phyloP scores from a whole-genome alignment of 2,113 vertebrate species.

The Aleadryas rufinucha region DNA sequence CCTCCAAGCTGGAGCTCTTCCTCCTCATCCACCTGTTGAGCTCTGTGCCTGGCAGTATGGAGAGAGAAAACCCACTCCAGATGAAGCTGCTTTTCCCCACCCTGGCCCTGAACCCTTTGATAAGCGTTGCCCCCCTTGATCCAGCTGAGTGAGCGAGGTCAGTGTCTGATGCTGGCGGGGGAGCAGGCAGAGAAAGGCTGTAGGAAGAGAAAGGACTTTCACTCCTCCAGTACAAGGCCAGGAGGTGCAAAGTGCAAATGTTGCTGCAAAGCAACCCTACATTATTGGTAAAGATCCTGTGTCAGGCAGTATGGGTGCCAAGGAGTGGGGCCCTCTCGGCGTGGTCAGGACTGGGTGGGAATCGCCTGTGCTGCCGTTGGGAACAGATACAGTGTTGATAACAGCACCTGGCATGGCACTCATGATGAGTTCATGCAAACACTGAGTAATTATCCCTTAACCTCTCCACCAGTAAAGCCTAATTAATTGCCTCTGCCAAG shows the following conservation, averaged over 20 bases:
- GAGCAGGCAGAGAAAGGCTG: neutral
- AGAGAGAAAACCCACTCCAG: neutral
- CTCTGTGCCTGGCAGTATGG: neutral
- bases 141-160: neutral
- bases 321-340: accelerated
- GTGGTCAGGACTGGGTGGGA: neutral
- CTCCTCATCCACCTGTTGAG: neutral
- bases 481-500: slow-evolving; percentile 15
- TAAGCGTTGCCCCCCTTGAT: neutral
- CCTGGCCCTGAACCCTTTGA: neutral
- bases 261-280: neutral
- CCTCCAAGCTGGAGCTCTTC: neutral
- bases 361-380: neutral
- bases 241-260: neutral
- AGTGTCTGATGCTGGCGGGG: neutral
- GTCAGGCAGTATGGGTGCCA: neutral
- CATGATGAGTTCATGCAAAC: neutral
- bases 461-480: neutral
- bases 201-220: neutral
- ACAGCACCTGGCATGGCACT: neutral
- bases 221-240: neutral
- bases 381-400: neutral
- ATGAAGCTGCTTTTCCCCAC: neutral
- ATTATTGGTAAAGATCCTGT: neutral
- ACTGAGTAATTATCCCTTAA: neutral